phyloP scores from a whole-genome alignment of 1,140 invertebrate species.

The Dendrolimus punctatus region DNA sequence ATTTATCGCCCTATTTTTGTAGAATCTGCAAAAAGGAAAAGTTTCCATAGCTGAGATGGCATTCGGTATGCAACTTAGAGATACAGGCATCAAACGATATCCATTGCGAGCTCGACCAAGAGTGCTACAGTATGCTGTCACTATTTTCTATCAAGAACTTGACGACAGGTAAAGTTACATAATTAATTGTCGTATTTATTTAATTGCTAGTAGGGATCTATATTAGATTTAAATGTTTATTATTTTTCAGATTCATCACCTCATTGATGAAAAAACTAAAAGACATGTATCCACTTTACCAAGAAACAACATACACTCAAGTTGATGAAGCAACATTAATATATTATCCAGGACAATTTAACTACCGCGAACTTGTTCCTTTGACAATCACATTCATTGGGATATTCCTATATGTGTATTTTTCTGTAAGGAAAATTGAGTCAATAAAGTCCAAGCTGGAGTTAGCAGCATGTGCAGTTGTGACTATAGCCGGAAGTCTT shows the following conservation, averaged over 20 bases:
- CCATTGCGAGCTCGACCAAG: constrained; percentile 86
- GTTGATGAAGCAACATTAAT: constrained; percentile 78
- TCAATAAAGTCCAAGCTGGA: constrained; percentile 93
- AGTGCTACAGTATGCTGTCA: constrained; percentile 92
- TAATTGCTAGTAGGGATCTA: not conserved
- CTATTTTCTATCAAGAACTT: constrained; percentile 87
- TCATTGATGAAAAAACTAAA: constrained; percentile 81
- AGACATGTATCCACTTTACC: constrained; percentile 81
- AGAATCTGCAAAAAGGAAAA: constrained; percentile 75
- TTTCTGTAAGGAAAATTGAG: constrained; percentile 95
- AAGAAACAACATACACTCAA: constrained; percentile 51
- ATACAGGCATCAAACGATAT: constrained; percentile 91
- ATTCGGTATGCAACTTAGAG: constrained; percentile 92
- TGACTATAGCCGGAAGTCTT: constrained; percentile 91
- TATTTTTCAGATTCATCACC: constrained; percentile 80
- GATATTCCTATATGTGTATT: constrained; percentile 94
- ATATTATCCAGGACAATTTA: constrained; percentile 90
- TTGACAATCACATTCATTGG: constrained; percentile 87
- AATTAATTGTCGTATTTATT: constrained; percentile 5
- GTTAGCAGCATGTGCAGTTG: constrained; percentile 90
- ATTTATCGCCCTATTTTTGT: constrained; percentile 9
- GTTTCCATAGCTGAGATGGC: constrained; percentile 90
- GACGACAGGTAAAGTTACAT: constrained; percentile 76
- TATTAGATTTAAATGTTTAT: constrained; percentile 8
- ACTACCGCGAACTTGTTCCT: constrained; percentile 89